Conservation (phyloP, 2,797 vertebrate genomes). For the Gymnoscopelus braueri region DNA sequence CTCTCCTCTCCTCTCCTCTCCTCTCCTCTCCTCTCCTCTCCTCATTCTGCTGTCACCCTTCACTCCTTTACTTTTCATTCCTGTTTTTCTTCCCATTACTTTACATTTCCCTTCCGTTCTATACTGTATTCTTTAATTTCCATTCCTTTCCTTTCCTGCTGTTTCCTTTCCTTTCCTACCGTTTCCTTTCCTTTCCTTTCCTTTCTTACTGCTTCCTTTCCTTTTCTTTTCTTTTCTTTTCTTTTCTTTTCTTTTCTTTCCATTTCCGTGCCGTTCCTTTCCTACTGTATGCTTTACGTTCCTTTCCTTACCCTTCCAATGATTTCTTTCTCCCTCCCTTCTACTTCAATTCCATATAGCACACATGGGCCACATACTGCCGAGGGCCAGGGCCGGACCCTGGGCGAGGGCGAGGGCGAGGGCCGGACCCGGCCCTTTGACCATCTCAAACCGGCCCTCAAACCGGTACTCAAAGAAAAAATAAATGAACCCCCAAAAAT, state of each 20-base stretch:
- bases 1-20: neutral
- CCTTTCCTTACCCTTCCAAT: no score
- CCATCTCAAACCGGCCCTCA: no score
- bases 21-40: neutral
- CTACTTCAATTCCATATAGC: no score
- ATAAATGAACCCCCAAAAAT: no score
- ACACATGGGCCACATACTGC: no score
- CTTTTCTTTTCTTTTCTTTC: neutral
- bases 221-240: neutral
- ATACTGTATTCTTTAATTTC: neutral
- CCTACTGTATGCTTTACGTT: neutral
- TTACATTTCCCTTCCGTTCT: no score
- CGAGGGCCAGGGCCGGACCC: no score
- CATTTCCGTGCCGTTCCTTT: no score
- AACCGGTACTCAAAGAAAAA: no score
- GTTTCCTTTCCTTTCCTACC: slow-evolving; percentile 2
- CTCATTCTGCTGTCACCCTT: neutral
- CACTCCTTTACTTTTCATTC: neutral
- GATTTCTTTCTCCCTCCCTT: neutral
- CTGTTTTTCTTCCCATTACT: neutral
- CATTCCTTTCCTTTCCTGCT: neutral
- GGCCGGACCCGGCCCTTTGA: no score
- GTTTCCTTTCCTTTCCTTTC: neutral
- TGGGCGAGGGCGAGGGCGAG: no score
- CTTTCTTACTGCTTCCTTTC: neutral